Percentiles rank a stretch among this genome's conserved stretches.
Conservation (phyloP, 2,113 vertebrate genomes). For the Ciconia stormi region DNA sequence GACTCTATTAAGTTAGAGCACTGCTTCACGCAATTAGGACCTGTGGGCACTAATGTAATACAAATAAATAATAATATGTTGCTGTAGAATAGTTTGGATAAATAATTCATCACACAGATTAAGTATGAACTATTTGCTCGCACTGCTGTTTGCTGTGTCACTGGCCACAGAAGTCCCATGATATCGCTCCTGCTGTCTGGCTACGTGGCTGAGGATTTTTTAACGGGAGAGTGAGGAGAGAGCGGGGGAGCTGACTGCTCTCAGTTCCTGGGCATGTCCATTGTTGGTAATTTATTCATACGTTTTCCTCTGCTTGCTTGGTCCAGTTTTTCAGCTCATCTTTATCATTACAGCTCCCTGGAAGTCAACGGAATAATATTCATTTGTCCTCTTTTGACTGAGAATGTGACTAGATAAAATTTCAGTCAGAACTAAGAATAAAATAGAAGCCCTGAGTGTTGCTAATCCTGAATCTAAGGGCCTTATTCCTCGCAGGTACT, state of each 20-base stretch:
- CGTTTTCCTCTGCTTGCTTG: background rate
- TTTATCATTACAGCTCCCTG: background rate
- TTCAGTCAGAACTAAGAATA: background rate
- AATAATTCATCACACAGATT: background rate
- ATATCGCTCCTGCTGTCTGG: background rate
- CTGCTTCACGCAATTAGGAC: background rate
- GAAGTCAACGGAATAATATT: background rate
- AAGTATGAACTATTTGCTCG: background rate
- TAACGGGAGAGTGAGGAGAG: background rate
- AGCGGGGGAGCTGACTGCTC: background rate
- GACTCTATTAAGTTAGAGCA: conserved; percentile 11
- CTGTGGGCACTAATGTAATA: background rate
- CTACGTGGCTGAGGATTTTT: background rate
- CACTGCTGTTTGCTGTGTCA: background rate
- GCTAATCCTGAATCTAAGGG: background rate
- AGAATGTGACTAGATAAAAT: background rate
- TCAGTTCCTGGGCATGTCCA: background rate
- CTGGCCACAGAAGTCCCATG: background rate
- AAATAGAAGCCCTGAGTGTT: background rate
- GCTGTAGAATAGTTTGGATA: background rate
- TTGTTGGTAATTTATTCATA: conserved; percentile 8
- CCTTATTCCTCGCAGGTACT: background rate
- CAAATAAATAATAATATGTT: conserved; percentile 1
- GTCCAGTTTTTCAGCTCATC: background rate
- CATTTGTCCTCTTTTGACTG: background rate